Evolutionary conservation across 2,797 vertebrate genomes (phyloP), one percentile per base, ranked within the genome.

Genomic region (Bryconaethiops microstoma): DNA sequence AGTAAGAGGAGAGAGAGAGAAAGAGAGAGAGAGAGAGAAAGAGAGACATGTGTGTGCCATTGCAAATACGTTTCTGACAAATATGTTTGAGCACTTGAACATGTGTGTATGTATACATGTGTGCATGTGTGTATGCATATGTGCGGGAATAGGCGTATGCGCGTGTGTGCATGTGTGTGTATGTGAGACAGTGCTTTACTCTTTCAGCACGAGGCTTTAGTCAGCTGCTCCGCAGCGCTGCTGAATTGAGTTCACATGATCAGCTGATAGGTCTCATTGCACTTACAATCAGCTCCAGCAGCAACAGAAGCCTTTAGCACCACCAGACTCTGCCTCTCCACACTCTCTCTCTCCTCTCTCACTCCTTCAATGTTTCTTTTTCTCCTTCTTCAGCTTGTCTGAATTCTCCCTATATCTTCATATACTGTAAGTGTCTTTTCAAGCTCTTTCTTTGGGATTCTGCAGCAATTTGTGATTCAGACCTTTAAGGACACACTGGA

Each of bases 181-280:
- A 5, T 52, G 55, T 65, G 35, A 76, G 62, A 59, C 52, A 35
- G 12, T 12, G 14, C 63, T 80, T 68, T 72, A 65, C 62, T 54
- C 78, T 64, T 35, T 76, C 54, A 60, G 60, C 84, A 84, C 39
- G 55, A 78, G 71, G 80, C 57, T 71, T 57, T 59, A 83, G 89
- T 93, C 92, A 93, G 93, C 90, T 94, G 92, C 87, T 90, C 78
- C 68, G 71, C 79, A 69, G 79, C 84, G 78, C 82, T 88, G 87
- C 79, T 89, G 84, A 93, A 94, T 93, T 91, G 88, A 84, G 84
- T 88, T 94, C 94, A 95, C 93, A 93, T 94, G 94, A 94, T 92
- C 87, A 88, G 83, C 86, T 90, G 88, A 85, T 90, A 83, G 85
- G 86, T 84, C 80, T 87, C 78, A 87, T 87, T 90, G 88, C 87